Evolutionary conservation across 2,113 vertebrate genomes (phyloP).

Genomic region (Mormyrus iriodes): DNA sequence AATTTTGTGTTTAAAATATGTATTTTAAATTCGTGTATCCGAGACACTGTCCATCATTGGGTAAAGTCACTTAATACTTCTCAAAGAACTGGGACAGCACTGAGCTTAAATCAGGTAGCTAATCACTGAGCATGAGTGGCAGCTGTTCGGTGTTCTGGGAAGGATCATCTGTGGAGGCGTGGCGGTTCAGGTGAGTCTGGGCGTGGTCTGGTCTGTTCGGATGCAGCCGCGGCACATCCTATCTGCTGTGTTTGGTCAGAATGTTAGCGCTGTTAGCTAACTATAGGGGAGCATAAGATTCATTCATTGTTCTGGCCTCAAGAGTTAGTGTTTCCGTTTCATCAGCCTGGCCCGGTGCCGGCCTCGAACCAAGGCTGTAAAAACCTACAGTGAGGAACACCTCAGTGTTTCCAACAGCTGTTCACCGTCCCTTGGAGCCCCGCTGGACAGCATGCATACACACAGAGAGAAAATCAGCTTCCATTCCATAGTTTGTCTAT

Average conservation of each 20-base stretch:
- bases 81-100: background rate
- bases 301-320: background rate
- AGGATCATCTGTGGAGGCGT: background rate
- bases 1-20: background rate
- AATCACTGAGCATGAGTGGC: background rate
- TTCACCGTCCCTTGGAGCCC: background rate
- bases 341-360: background rate
- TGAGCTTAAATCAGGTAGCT: background rate
- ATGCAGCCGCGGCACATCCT: background rate
- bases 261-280: background rate
- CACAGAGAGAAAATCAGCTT: background rate
- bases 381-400: background rate
- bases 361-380: background rate
- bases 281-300: background rate
- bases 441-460: background rate
- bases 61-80: background rate
- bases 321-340: background rate
- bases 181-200: background rate
- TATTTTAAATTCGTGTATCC: background rate
- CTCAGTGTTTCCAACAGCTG: background rate
- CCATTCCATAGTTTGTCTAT: background rate
- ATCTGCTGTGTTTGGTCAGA: background rate
- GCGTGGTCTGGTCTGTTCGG: background rate
- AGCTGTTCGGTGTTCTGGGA: background rate
- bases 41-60: background rate